phyloP scores from a whole-genome alignment of 2,797 vertebrate genomes.

The Pitangus sulphuratus region DNA sequence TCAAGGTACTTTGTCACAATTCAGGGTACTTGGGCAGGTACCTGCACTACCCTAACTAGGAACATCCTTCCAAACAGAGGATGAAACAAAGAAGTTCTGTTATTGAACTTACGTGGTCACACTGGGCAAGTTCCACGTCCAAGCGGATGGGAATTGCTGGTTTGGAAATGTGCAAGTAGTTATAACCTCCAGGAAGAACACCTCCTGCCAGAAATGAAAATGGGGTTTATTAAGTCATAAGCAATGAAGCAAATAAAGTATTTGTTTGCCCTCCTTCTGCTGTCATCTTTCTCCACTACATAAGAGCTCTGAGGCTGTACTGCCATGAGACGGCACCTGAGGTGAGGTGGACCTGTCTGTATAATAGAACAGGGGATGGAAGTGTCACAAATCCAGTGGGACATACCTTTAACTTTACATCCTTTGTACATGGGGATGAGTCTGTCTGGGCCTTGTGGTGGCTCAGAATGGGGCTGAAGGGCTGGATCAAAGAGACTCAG shows the following conservation, averaged over 20 bases:
- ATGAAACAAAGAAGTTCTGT: background rate
- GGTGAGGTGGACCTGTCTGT: background rate
- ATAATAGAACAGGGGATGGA: background rate
- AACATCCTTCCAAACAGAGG: background rate
- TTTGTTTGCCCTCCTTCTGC: background rate
- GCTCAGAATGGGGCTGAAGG: conserved; percentile 43
- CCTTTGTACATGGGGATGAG: conserved; percentile 84
- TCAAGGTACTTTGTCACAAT: background rate
- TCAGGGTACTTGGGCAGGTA: background rate
- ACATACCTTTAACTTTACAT: conserved; percentile 86
- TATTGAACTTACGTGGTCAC: conserved; percentile 74
- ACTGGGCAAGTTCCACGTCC: conserved; percentile 44
- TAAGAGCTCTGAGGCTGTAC: background rate
- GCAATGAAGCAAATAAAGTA: background rate
- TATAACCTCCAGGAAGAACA: conserved; percentile 84
- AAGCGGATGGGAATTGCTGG: conserved; percentile 70
- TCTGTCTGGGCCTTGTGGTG: conserved; percentile 56
- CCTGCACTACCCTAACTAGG: background rate
- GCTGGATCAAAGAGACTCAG: conserved; percentile 85
- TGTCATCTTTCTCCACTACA: background rate
- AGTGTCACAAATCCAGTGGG: background rate
- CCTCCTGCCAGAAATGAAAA: conserved; percentile 78
- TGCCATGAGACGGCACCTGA: background rate
- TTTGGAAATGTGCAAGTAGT: conserved; percentile 86
- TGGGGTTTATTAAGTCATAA: background rate